Evolutionary conservation across 2,797 vertebrate genomes (phyloP).

Genomic region (Tapera naevia): DNA sequence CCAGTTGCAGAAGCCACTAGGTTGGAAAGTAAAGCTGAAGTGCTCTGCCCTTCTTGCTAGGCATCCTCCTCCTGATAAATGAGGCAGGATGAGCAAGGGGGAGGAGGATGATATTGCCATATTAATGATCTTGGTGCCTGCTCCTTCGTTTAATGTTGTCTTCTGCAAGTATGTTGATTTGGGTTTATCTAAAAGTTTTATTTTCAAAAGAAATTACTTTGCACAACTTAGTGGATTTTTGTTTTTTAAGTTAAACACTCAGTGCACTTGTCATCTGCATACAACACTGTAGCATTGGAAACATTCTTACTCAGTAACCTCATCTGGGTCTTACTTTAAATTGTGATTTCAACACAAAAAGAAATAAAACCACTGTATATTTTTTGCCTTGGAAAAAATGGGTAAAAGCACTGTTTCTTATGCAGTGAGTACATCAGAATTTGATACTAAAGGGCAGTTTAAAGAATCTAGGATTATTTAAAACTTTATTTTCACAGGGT

Average conservation of each 20-base stretch:
- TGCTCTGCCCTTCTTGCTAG: background rate
- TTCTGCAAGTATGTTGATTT: slow-evolving; percentile 53
- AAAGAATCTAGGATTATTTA: slow-evolving; percentile 62
- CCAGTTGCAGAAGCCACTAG: background rate
- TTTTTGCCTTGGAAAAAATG: slow-evolving; percentile 56
- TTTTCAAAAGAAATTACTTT: slow-evolving; percentile 64
- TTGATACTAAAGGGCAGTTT: slow-evolving; percentile 47
- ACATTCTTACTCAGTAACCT: slow-evolving; percentile 60
- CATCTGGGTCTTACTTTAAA: slow-evolving; percentile 54
- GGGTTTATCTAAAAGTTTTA: slow-evolving; percentile 72
- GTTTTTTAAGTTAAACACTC: slow-evolving; percentile 29
- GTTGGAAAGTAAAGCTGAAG: background rate
- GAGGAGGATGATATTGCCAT: slow-evolving; percentile 55
- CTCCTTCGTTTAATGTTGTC: slow-evolving; percentile 60
- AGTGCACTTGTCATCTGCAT: slow-evolving; percentile 73
- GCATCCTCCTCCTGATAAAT: background rate
- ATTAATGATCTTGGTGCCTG: slow-evolving; percentile 74
- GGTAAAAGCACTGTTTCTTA: slow-evolving; percentile 26
- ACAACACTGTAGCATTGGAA: slow-evolving; percentile 71
- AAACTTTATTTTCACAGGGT: slow-evolving; percentile 58
- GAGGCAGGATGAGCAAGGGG: background rate
- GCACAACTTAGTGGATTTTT: slow-evolving; percentile 69
- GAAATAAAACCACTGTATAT: slow-evolving; percentile 64
- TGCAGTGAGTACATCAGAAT: background rate
- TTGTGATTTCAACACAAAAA: slow-evolving; percentile 28